A percentile compares a stretch with the other conserved stretches of the same genome.
These are phyloP conservation scores for Lophotriccus pileatus DNA, from an alignment of 2,797 vertebrate genomes.

Conservation along the genomic window DNA sequence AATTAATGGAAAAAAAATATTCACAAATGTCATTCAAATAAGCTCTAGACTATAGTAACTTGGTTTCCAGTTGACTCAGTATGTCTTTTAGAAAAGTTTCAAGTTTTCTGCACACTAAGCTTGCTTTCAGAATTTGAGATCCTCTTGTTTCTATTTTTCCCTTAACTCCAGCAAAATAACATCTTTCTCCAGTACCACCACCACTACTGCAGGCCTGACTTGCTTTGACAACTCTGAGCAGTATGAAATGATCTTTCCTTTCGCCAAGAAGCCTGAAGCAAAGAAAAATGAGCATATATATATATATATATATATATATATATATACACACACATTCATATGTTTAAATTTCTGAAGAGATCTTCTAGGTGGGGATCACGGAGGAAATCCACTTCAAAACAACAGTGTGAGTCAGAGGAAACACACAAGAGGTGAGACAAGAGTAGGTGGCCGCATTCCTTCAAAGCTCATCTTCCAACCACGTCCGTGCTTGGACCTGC, in stretches of 20 bases:
- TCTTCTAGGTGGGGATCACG: neutral
- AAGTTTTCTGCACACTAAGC: constrained; percentile 25
- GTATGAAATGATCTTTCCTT: neutral
- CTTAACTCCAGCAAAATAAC: neutral
- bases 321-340: neutral
- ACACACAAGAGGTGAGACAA: neutral
- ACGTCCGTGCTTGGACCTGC: accelerated
- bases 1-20: constrained; percentile 31
- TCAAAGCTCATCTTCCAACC: neutral
- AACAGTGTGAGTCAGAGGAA: neutral
- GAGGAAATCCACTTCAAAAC: constrained; percentile 10
- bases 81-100: constrained; percentile 16
- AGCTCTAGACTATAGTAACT: constrained; percentile 13
- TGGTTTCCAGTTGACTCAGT: constrained; percentile 41
- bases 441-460: neutral
- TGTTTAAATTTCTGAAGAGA: neutral
- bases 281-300: neutral
- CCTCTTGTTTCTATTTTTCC: constrained; percentile 17
- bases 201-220: neutral
- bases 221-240: neutral
- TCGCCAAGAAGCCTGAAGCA: neutral
- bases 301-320: neutral
- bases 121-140: constrained; percentile 13
- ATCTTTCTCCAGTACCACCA: neutral
- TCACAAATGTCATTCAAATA: constrained; percentile 46